These are phyloP conservation scores for Tokudaia muenninki DNA, from an alignment of 2,797 vertebrate genomes.

Conservation along the genomic window DNA sequence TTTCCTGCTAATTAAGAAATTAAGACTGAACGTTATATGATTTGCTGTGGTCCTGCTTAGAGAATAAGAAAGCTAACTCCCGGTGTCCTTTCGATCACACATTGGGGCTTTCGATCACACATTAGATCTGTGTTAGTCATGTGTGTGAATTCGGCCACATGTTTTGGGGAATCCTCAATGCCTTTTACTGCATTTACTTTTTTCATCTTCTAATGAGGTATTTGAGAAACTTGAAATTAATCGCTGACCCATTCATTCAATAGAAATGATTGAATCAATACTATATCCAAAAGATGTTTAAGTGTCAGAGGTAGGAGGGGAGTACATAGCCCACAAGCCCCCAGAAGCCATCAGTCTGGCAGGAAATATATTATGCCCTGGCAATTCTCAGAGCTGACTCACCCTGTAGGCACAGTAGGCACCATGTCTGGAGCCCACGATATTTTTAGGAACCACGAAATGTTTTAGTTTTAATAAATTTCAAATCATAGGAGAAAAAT, in stretches of 20 bases:
- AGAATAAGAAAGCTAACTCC: not conserved
- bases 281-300: not conserved
- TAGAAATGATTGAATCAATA: constrained; percentile 18
- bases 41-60: constrained; percentile 6
- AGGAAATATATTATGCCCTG: not conserved
- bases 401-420: not conserved
- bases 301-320: not conserved
- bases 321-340: not conserved
- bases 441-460: constrained; percentile 35
- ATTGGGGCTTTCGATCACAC: not conserved
- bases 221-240: constrained; percentile 53
- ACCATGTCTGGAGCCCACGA: not conserved
- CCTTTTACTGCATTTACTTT: constrained; percentile 51
- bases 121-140: constrained; percentile 21
- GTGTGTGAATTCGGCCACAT: constrained; percentile 28
- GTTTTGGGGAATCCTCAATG: constrained; percentile 25
- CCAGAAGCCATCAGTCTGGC: not conserved
- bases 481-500: constrained; percentile 31
- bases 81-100: not conserved
- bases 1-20: constrained; percentile 64
- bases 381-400: not conserved
- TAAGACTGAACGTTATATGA: constrained; percentile 37
- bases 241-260: constrained; percentile 25
- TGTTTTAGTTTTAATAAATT: constrained; percentile 60
- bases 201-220: constrained; percentile 21